Percentiles rank a stretch among this genome's conserved stretches.
Evolutionary conservation across 2,888 invertebrate species (phyloP).

Genomic region (Baronia brevicornis): DNA sequence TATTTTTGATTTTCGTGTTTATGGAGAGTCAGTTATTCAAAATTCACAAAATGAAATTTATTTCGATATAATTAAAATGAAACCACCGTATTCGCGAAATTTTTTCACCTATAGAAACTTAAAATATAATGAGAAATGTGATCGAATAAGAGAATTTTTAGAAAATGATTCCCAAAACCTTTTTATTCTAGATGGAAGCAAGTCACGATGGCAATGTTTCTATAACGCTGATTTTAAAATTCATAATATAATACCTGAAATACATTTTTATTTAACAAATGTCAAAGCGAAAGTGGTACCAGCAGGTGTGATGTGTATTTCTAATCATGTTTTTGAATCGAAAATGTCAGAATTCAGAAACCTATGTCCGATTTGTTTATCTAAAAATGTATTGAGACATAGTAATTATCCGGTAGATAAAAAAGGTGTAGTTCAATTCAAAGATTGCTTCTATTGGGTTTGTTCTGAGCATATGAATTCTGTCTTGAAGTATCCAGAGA

Average conservation of each 20-base stretch:
- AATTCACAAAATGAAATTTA: slow-evolving; percentile 55
- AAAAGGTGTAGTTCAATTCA: slow-evolving; percentile 73
- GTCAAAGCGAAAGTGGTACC: slow-evolving; percentile 62
- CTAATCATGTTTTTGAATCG: slow-evolving; percentile 67
- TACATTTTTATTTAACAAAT: slow-evolving; percentile 69
- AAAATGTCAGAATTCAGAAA: slow-evolving; percentile 67
- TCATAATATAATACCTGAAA: slow-evolving; percentile 46
- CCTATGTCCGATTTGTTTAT: slow-evolving; percentile 77
- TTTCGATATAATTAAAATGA: slow-evolving; percentile 37
- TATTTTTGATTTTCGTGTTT: slow-evolving; percentile 67
- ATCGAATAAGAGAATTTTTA: slow-evolving; percentile 63
- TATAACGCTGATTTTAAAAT: slow-evolving; percentile 49
- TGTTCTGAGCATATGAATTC: slow-evolving; percentile 69
- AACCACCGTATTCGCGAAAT: slow-evolving; percentile 44
- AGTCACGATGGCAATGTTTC: slow-evolving; percentile 75
- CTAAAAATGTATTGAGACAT: slow-evolving; percentile 38
- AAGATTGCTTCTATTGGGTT: slow-evolving; percentile 75
- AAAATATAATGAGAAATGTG: slow-evolving; percentile 49
- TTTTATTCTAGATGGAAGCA: slow-evolving; percentile 57
- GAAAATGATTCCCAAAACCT: slow-evolving; percentile 72
- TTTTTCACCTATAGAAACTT: slow-evolving; percentile 58
- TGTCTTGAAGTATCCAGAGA: slow-evolving; percentile 58
- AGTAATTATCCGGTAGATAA: slow-evolving; percentile 68
- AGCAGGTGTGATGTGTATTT: slow-evolving; percentile 70
- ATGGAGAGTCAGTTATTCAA: slow-evolving; percentile 41